Evolutionary conservation across 2,797 vertebrate genomes (phyloP), one percentile per base, ranked within the genome.

Genomic region (Characodon lateralis): DNA sequence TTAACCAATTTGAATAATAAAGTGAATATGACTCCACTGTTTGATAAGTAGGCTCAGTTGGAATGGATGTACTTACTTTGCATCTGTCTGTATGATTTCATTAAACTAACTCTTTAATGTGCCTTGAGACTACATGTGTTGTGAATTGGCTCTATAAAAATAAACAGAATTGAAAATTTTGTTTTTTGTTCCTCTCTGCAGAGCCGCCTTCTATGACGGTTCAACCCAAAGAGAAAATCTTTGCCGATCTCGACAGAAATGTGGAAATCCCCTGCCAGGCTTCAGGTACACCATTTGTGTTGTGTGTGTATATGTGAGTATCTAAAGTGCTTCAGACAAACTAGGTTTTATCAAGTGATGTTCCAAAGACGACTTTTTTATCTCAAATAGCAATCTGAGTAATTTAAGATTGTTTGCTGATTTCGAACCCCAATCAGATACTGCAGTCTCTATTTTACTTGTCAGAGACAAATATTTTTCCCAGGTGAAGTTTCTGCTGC

Each of bases 211-310:
- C 95, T 82, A 96, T 99, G 50, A 96, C 95, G 0, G 83, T 94
- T 12, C 95, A 97, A 50, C 97, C 97, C 0, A 93, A 94, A 81
- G 93, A 80, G 3, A 95, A 94, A 90, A 96, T 97, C 78, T 83
- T 95, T 35, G 96, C 90, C 1, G 96, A 97, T 71, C 95, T 94
- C 24, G 97, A 97, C 86, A 96, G 95, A 82, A 97, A 93, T 0
- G 93, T 97, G 80, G 96, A 97, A 65, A 95, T 98, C 78, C 89
- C 90, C 2, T 99, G 98, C 87, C 94, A 92, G 79, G 97, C 96
- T 7, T 94, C 95, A 95, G 98, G 98, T 99, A 89, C 6, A 2
- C 1, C 16, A 7, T 2, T 6, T 53, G 43, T 78, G 41, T 78
- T 1, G 3, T 48, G 35, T 78, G 39, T 79, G 55, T 58, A 3